Evolutionary conservation across 2,888 invertebrate genomes (phyloP), one percentile per base, ranked within the genome.

Genomic region (Bellardia bayeri): DNA sequence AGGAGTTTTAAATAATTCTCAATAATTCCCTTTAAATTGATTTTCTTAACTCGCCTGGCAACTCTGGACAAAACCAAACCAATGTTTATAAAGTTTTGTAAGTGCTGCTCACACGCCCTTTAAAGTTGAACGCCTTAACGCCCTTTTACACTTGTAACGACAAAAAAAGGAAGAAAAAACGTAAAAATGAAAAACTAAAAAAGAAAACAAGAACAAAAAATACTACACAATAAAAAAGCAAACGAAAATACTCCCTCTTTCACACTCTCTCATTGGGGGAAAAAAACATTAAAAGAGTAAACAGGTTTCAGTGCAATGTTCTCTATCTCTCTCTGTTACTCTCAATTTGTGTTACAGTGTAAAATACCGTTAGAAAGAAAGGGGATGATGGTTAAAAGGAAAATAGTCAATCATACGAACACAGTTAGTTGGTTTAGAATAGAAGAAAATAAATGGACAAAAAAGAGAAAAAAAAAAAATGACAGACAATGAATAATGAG

Each of bases 101-200:
- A 87, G 82, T 87, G 82, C 85, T 87, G 85, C 74, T 82, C 74
- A 87, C 87, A 85, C 87, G 82, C 87, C 87, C 87, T 87, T 85
- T 85, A 82, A 82, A 87, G 82, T 87, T 87, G 81, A 87, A 87
- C 63, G 85, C 85, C 78, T 87, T 84, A 51, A 87, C 85, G 87
- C 85, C 87, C 85, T 87, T 87, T 87, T 87, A 85, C 87, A 87
- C 82, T 87, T 87, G 81, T 82, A 16, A 9, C 30, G 51, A 69
- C 37, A 9, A 14, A 66, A 66, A 56, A 66, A 23, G 68, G 51
- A 49, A 54, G 23, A 13, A 63, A 51, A 42, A 72, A 75, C n/a
- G 30, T 45, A 78, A 49, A 83, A 63, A 78, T 40, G 42, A 61
- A 66, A 66, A n/a, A n/a, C n/a, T n/a, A n/a, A n/a, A n/a, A 78